phyloP scores from a whole-genome alignment of 37 sponge, comb jelly and placozoan species.

The Crambe crambe region DNA sequence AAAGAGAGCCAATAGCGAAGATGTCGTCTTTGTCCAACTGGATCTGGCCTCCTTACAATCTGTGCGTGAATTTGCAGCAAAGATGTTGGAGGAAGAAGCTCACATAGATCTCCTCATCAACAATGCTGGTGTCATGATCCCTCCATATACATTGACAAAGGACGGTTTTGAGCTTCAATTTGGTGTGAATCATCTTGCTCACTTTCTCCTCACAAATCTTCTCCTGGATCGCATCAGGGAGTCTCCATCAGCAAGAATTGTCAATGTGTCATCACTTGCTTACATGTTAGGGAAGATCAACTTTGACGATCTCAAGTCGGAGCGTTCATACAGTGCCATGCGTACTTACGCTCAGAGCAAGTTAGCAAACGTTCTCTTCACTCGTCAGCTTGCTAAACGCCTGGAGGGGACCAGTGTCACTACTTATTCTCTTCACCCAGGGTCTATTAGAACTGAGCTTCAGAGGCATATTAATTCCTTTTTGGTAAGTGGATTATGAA shows the following conservation, averaged over 20 bases:
- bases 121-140: slow-evolving; percentile 78
- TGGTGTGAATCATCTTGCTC: slow-evolving; percentile 67
- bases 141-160: slow-evolving; percentile 35
- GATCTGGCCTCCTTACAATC: slow-evolving; percentile 74
- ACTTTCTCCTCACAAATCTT: slow-evolving; percentile 66
- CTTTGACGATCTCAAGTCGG: slow-evolving; percentile 43
- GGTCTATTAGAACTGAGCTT: slow-evolving; percentile 68
- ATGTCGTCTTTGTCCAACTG: slow-evolving; percentile 52
- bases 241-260: slow-evolving; percentile 69
- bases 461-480: neutral
- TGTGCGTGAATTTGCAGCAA: slow-evolving; percentile 67
- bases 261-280: slow-evolving; percentile 68
- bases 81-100: slow-evolving; percentile 51
- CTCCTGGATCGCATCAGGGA: slow-evolving; percentile 65
- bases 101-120: slow-evolving; percentile 73
- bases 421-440: slow-evolving; percentile 51
- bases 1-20: slow-evolving; percentile 30
- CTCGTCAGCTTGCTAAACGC: slow-evolving; percentile 63
- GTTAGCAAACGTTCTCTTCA: slow-evolving; percentile 82
- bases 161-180: slow-evolving; percentile 67
- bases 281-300: slow-evolving; percentile 10
- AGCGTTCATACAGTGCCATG: slow-evolving; percentile 9
- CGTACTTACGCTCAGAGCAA: slow-evolving; percentile 68
- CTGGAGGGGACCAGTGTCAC: slow-evolving; percentile 63
- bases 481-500: neutral